phyloP scores from a whole-genome alignment of 1,140 invertebrate genomes.

The Geopemphigus sp. region DNA sequence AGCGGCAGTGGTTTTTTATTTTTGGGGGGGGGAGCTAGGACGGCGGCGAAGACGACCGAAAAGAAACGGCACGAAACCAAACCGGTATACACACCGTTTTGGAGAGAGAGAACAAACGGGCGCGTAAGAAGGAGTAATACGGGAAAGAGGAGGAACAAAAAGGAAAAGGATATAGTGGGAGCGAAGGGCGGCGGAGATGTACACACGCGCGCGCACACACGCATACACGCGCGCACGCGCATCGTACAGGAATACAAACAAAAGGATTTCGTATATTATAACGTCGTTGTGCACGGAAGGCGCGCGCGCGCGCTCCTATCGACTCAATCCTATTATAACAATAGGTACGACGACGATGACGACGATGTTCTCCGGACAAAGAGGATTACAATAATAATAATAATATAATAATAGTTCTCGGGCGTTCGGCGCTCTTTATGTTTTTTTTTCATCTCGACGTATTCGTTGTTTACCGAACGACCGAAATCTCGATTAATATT shows the following conservation, averaged over 20 bases:
- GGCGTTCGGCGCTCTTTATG: too few species aligned
- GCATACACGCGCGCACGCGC: too few species aligned
- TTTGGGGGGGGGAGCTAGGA: too few species aligned
- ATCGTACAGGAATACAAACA: slow-evolving; percentile 26
- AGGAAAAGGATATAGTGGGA: background rate
- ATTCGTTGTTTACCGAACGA: background rate
- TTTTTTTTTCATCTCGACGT: background rate
- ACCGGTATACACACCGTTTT: slow-evolving; percentile 31
- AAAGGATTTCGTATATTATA: slow-evolving; percentile 41
- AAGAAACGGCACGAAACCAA: slow-evolving; percentile 29
- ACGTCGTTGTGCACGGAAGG: slow-evolving; percentile 30
- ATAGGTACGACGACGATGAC: slow-evolving; percentile 41
- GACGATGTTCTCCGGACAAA: slow-evolving; percentile 34
- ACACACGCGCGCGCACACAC: too few species aligned
- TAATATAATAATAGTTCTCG: slow-evolving; percentile 10
- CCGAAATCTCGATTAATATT: background rate
- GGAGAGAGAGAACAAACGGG: background rate
- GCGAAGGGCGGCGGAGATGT: background rate
- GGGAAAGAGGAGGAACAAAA: background rate
- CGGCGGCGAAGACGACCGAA: background rate
- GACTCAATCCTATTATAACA: slow-evolving; percentile 34
- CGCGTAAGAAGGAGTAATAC: background rate
- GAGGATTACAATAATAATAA: slow-evolving; percentile 34
- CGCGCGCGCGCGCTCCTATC: slow-evolving; percentile 30
- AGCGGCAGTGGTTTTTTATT: too few species aligned